Evolutionary conservation across 1,140 invertebrate genomes (phyloP).

Genomic region (Drosophila burlai): DNA sequence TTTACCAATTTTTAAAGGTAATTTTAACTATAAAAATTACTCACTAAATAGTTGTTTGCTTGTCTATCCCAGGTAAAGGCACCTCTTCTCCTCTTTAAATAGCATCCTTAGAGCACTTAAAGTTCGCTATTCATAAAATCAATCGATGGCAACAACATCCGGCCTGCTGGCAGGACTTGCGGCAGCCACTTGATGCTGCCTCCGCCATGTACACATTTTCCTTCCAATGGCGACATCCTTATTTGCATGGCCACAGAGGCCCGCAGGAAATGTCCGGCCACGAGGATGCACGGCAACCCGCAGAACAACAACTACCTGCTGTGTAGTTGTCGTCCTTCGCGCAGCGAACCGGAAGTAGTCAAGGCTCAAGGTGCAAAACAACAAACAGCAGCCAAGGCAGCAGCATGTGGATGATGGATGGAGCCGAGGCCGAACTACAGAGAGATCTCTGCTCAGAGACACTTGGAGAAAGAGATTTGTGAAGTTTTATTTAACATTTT

Average conservation of each 20-base stretch:
- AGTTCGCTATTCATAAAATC: conserved; percentile 39
- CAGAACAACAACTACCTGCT: conserved; percentile 68
- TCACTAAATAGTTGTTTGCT: no score
- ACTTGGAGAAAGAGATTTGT: not conserved
- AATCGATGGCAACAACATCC: conserved; percentile 59
- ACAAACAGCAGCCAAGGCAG: conserved; percentile 35
- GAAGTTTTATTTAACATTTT: no score
- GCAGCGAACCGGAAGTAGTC: conserved; percentile 76
- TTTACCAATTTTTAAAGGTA: not conserved
- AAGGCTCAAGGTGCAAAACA: conserved; percentile 81
- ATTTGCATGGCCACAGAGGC: conserved; percentile 69
- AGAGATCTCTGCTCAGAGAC: conserved; percentile 2
- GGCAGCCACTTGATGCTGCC: conserved; percentile 60
- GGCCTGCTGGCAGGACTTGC: conserved; percentile 30
- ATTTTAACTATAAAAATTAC: no score
- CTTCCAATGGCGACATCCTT: conserved; percentile 64
- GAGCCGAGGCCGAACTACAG: not conserved
- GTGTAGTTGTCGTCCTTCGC: conserved; percentile 71
- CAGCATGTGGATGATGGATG: conserved; percentile 72
- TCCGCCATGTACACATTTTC: conserved; percentile 25
- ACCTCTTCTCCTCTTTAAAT: not conserved
- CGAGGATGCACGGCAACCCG: conserved; percentile 30
- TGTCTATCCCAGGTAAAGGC: not conserved
- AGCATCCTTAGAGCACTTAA: conserved; percentile 18
- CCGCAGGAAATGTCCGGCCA: conserved; percentile 71